These are phyloP conservation scores for Chitala chitala DNA, from an alignment of 2,113 vertebrate species.

Conservation along the genomic window DNA sequence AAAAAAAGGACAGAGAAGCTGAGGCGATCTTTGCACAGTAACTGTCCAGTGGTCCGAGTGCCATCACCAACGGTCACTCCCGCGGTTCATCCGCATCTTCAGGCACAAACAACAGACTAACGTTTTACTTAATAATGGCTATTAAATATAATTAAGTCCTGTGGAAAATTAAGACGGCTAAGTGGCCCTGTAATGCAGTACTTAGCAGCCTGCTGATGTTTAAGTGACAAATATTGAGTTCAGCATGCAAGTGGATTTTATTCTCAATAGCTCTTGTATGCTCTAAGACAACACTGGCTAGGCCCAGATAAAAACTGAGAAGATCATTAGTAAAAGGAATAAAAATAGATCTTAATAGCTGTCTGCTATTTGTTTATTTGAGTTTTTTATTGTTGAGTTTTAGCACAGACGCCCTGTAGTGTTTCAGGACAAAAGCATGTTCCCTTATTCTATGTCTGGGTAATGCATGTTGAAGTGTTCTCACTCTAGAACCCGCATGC, in stretches of 20 bases:
- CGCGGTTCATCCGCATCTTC: too few relatives aligned
- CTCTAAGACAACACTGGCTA: slow-evolving; percentile 36
- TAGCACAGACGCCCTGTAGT: slow-evolving; percentile 26
- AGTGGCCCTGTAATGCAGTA: slow-evolving; percentile 29
- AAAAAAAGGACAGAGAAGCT: too few relatives aligned
- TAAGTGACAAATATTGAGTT: slow-evolving; percentile 33
- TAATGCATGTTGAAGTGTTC: too few relatives aligned
- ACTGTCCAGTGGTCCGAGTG: too few relatives aligned
- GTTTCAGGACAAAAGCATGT: too few relatives aligned
- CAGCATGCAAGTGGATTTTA: slow-evolving; percentile 37
- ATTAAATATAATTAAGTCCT: slow-evolving; percentile 42
- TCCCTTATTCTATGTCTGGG: too few relatives aligned
- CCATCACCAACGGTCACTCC: too few relatives aligned
- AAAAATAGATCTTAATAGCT: not conserved
- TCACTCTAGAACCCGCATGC: too few relatives aligned
- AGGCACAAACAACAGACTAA: slow-evolving; percentile 37
- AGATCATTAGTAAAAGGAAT: slow-evolving; percentile 18
- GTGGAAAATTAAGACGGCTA: slow-evolving; percentile 38
- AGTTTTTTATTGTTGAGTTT: slow-evolving; percentile 18
- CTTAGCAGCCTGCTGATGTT: slow-evolving; percentile 36
- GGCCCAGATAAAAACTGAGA: slow-evolving; percentile 12
- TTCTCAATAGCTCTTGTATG: slow-evolving; percentile 29
- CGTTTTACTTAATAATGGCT: slow-evolving; percentile 46
- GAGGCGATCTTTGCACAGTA: too few relatives aligned
- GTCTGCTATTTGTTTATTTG: slow-evolving; percentile 20